A percentile compares a stretch with the other conserved stretches of the same genome.
Evolutionary conservation across 2,113 vertebrate species (phyloP).

Genomic region (Phoenicopterus ruber): DNA sequence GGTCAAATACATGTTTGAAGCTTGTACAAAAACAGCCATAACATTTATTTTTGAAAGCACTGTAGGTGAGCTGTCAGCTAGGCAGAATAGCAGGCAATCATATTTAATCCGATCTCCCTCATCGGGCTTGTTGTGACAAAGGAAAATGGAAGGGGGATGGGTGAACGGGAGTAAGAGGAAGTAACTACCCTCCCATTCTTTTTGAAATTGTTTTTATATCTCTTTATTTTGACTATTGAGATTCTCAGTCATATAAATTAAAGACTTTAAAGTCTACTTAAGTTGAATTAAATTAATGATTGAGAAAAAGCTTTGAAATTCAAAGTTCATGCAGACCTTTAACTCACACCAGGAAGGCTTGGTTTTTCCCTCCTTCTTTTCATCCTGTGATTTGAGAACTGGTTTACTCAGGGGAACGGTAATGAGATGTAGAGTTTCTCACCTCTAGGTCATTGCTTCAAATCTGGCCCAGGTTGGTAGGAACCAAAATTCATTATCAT

Average conservation of each 20-base stretch:
- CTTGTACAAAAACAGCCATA: not conserved
- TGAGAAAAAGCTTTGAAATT: slow-evolving; percentile 50
- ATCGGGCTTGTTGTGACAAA: slow-evolving; percentile 17
- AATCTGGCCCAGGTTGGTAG: slow-evolving; percentile 30
- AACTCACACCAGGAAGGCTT: slow-evolving; percentile 30
- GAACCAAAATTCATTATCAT: slow-evolving; percentile 58
- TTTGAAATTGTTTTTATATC: not conserved
- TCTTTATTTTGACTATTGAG: not conserved
- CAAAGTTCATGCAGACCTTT: slow-evolving; percentile 44
- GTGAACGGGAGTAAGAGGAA: not conserved
- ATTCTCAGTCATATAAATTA: not conserved
- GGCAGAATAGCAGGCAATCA: slow-evolving; percentile 1
- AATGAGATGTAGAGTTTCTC: slow-evolving; percentile 53
- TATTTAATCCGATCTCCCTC: slow-evolving; percentile 37
- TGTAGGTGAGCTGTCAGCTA: slow-evolving; percentile 28
- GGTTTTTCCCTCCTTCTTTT: slow-evolving; percentile 30
- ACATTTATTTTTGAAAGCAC: slow-evolving; percentile 16
- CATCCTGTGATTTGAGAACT: not conserved
- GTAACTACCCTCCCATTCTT: not conserved
- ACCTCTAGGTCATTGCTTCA: slow-evolving; percentile 55
- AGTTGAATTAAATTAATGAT: slow-evolving; percentile 12
- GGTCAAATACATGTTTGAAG: slow-evolving; percentile 11
- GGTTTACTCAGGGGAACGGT: slow-evolving; percentile 24
- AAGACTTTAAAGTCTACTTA: slow-evolving; percentile 2
- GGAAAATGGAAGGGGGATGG: slow-evolving; percentile 33